Evolutionary conservation across 2,797 vertebrate genomes (phyloP).

Genomic region (Myotis findleyi): DNA sequence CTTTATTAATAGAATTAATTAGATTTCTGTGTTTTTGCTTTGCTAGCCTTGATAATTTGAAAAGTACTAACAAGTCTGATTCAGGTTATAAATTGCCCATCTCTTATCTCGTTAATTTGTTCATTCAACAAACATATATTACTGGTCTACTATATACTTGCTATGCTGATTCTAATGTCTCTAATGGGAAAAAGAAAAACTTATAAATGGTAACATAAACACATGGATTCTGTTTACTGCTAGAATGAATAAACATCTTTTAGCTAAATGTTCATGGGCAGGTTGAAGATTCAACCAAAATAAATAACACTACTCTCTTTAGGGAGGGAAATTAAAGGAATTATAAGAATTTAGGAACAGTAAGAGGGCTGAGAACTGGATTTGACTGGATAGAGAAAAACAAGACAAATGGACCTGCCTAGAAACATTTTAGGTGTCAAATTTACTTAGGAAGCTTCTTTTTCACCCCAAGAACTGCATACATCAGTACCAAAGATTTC

Average conservation of each 20-base stretch:
- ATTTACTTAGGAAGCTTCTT: background rate
- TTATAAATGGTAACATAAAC: background rate
- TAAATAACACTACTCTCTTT: background rate
- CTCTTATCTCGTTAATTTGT: slow-evolving; percentile 39
- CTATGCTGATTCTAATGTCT: background rate
- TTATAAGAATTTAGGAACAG: slow-evolving; percentile 6
- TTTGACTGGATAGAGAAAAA: background rate
- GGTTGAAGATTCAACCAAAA: background rate
- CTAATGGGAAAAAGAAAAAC: background rate
- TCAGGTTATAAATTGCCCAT: slow-evolving; percentile 37
- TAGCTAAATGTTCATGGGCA: background rate
- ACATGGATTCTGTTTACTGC: background rate
- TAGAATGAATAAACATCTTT: slow-evolving; percentile 32
- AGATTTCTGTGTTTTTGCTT: slow-evolving; percentile 44
- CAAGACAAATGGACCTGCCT: background rate
- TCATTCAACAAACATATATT: background rate
- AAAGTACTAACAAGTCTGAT: slow-evolving; percentile 35
- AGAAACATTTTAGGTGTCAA: background rate
- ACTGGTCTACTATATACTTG: background rate
- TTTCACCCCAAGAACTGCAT: background rate
- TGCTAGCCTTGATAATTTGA: slow-evolving; percentile 8
- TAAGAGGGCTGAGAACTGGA: background rate
- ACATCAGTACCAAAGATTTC: background rate
- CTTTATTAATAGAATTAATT: slow-evolving; percentile 38
- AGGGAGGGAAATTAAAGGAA: background rate